Evolutionary conservation across 2,797 vertebrate species (phyloP).

Genomic region (Amazonetta brasiliensis): DNA sequence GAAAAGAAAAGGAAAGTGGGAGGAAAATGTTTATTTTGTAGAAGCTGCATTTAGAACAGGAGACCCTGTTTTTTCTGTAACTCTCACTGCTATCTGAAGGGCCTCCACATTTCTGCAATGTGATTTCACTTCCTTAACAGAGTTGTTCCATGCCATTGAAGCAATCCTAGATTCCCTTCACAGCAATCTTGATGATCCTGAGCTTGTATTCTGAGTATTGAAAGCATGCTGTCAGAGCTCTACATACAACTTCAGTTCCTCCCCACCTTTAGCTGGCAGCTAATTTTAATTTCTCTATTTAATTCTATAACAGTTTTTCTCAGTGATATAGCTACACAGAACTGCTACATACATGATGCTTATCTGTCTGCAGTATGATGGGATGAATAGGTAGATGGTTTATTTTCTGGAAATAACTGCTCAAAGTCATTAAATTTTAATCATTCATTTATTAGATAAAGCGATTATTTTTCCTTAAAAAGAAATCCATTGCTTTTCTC

Average conservation of each 20-base stretch:
- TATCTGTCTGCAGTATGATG: not conserved
- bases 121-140: not conserved
- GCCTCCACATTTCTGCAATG: not conserved
- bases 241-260: not conserved
- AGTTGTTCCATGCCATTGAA: not conserved
- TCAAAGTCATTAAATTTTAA: not conserved
- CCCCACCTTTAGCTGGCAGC: not conserved
- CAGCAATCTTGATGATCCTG: not conserved
- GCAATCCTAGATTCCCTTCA: not conserved
- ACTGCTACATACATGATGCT: not conserved
- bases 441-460: not conserved
- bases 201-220: not conserved
- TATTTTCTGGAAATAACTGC: not conserved
- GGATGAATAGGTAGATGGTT: not conserved
- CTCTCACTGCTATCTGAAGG: not conserved
- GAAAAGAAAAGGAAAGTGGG: not conserved
- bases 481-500: not conserved
- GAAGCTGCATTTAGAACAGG: not conserved
- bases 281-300: not conserved
- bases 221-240: not conserved
- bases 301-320: not conserved
- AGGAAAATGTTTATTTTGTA: conserved; percentile 37
- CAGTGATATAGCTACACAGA: not conserved
- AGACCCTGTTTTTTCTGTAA: not conserved
- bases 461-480: not conserved